Conservation (phyloP, 2,113 vertebrate genomes). For the Chlorodrepanis virens region DNA sequence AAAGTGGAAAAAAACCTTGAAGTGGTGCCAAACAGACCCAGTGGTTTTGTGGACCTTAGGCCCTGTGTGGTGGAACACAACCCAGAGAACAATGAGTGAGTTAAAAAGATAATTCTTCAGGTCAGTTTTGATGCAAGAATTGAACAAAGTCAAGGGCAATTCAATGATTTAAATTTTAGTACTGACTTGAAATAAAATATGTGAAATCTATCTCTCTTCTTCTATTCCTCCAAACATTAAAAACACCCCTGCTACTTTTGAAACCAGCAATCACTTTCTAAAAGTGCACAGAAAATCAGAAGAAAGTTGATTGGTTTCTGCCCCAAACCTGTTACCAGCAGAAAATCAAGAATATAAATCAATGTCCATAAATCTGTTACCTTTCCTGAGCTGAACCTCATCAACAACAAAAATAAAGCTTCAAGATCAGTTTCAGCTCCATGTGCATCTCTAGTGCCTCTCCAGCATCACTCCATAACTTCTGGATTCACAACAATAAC, state of each 20-base stretch:
- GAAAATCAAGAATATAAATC: neutral
- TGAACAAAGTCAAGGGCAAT: neutral
- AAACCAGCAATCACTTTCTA: neutral
- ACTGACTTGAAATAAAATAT: neutral
- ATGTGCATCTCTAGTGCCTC: neutral
- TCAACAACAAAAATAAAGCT: neutral
- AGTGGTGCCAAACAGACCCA: neutral
- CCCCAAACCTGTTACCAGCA: neutral
- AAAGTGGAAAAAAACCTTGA: neutral
- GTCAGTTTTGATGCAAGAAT: neutral
- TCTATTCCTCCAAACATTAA: neutral
- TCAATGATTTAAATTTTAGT: neutral
- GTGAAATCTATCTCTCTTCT: neutral
- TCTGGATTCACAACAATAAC: neutral
- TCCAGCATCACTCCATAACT: neutral
- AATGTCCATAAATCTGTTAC: neutral
- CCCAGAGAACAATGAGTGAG: neutral
- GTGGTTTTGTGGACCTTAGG: neutral
- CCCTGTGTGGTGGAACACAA: neutral
- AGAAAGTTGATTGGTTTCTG: neutral
- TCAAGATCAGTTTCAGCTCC: neutral
- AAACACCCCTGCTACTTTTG: neutral
- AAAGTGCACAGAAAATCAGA: neutral
- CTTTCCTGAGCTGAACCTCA: neutral
- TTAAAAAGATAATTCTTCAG: neutral